Evolutionary conservation across 2,797 vertebrate genomes (phyloP), one percentile per base, ranked within the genome.

Genomic region (Aeoliscus strigatus): DNA sequence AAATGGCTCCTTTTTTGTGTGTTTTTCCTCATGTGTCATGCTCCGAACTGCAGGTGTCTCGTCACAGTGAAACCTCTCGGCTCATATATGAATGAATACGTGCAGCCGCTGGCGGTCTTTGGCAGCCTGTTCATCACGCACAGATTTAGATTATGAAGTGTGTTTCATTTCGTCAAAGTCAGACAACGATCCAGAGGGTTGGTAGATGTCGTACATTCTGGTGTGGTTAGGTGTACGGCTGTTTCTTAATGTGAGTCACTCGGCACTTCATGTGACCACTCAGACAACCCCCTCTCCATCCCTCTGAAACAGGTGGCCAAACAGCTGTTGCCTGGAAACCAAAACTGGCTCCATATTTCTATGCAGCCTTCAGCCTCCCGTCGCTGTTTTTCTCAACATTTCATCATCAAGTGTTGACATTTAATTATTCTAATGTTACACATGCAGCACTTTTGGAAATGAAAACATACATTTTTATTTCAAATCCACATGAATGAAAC

Each of bases 301-400:
- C 25, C 45, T 16, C 47, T 47, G 27, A 66, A 64, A 59, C 50
- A 58, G 52, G 38, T 62, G 58, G 40, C 41, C 64, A 67, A 81
- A 73, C 63, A 69, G 51, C 55, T 49, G 77, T 84, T 82, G 76
- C 70, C 61, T 76, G 43, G 75, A 70, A 79, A 84, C 77, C 44
- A 63, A 34, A 54, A 43, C 52, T 44, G 57, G 57, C 75, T 63
- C 47, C 63, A 73, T 67, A 67, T 60, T 74, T 57, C 52, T 45
- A 39, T 52, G 34, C 50, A 56, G 52, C 51, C 52, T 38, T 48
- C 24, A 52, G 35, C 51, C 36, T 51, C 39, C 35, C 34, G 27
- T 33, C 30, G 28, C 9, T n/a, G 2, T 24, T n/a, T 31, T 17
- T 24, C 30, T 27, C 27, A 36, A 31, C 13, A 47, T 55, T n/a